Base-by-base conservation (phyloP, 2,797 vertebrate genomes). In the Peromyscus aztecus region DNA sequence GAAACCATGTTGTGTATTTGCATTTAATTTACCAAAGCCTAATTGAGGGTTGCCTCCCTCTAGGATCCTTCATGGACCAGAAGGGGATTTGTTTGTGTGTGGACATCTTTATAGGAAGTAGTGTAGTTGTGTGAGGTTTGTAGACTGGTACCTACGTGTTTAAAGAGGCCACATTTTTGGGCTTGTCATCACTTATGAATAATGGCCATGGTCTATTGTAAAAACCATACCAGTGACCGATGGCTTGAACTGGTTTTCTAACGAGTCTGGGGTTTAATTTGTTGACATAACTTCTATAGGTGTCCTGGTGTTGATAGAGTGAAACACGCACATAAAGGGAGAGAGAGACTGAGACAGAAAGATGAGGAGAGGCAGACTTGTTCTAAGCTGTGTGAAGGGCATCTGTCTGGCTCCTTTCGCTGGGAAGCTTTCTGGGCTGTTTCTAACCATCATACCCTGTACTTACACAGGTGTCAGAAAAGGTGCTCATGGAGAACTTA, bases 1-100 rank as follows among this genome's bases (percentile, higher is more conserved):
- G 88, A 97, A 97, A 94, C 91, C 81, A 37, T 94, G 96, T 90
- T 77, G 43, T 93, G 71, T 46, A 23, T 90, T 91, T 94, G 95
- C 10, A 37, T 95, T 94, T 97, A 96, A 93, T 98, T 88, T 73
- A 40, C 69, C 91, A 52, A 93, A 78, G 67, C 80, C 13, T 97
- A 96, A 97, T 96, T 97, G 96, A 37, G 94, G 90, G 76, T 61
- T 89, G 57, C 71, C 71, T 94, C 77, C 55, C 69, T 80, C 86
- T 19, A 88, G 84, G 90, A 19, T 0, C 65, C 90, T 69, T 1
- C 1, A 6, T 2, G n/a, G 34, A 4, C 2, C 0, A 0, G 52
- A 13, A n/a, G 2, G 0, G 7, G 83, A 89, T 52, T 93, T 97
- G 89, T 61, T 84, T 88, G 52, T 73, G 23, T 63, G 19, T 0